Evolutionary conservation across 2,113 vertebrate genomes (phyloP).

Genomic region (Anoura caudifer): DNA sequence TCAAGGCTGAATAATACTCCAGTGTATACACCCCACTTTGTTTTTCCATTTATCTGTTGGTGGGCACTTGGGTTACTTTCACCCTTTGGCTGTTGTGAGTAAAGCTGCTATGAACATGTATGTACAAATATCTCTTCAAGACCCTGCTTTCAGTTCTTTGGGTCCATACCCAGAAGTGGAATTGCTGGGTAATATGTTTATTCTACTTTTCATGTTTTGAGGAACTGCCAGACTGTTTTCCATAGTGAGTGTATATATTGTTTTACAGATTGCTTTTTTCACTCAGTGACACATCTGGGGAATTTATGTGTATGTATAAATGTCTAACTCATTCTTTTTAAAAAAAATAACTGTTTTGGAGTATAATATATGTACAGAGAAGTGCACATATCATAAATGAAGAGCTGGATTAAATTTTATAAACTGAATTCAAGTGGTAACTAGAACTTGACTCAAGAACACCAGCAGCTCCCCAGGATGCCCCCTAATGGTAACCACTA

Average conservation of each 20-base stretch:
- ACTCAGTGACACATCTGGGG: background rate
- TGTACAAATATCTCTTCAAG: background rate
- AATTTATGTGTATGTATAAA: background rate
- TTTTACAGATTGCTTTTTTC: slow-evolving; percentile 27
- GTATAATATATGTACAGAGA: background rate
- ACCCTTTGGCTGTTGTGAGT: background rate
- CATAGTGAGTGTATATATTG: background rate
- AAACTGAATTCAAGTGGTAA: background rate
- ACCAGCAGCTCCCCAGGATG: background rate
- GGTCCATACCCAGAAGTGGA: background rate
- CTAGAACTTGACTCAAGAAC: background rate
- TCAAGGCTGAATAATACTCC: background rate
- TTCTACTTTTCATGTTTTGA: background rate
- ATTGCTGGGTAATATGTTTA: background rate
- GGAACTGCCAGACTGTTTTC: background rate
- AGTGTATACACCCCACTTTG: background rate
- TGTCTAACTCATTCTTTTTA: background rate
- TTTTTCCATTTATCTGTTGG: background rate
- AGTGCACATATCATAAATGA: slow-evolving; percentile 7
- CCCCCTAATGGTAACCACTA: background rate
- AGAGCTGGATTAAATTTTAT: background rate
- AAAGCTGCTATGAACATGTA: background rate
- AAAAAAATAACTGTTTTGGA: background rate
- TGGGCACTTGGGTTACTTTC: background rate
- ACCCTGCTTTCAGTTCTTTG: background rate